A percentile compares a stretch with the other conserved stretches of the same genome.
Evolutionary conservation across 2,888 invertebrate species (phyloP).

Genomic region (Leptarthrus brevirostris): DNA sequence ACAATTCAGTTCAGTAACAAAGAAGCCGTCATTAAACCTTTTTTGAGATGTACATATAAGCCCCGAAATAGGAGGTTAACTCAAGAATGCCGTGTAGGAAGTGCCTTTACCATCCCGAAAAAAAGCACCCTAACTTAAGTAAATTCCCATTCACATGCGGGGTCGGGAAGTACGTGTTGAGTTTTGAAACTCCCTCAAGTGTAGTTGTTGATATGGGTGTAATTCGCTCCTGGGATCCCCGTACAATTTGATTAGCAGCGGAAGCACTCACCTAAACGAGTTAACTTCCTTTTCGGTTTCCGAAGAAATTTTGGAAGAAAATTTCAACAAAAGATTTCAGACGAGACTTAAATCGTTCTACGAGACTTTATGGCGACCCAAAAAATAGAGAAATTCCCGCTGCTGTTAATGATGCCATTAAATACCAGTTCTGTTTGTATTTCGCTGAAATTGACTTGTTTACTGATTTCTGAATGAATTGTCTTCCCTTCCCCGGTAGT

Average conservation of each 20-base stretch:
- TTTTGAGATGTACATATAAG: not conserved
- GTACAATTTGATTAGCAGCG: not conserved
- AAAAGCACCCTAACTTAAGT: not conserved
- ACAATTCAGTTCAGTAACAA: not conserved
- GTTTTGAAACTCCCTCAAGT: not conserved
- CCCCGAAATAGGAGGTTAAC: not conserved
- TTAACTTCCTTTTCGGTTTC: not conserved
- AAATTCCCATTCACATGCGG: not conserved
- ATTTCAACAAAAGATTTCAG: not conserved
- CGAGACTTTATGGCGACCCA: not conserved
- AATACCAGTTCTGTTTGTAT: conserved; percentile 10
- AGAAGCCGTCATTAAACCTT: not conserved
- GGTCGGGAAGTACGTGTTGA: not conserved
- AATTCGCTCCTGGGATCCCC: not conserved
- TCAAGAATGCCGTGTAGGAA: no score
- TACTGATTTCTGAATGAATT: conserved; percentile 29
- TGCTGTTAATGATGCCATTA: conserved; percentile 14
- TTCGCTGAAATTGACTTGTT: conserved; percentile 9
- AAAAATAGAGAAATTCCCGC: not conserved
- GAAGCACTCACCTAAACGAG: not conserved
- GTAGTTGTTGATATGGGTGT: no score
- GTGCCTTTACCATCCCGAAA: not conserved
- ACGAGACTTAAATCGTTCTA: no score
- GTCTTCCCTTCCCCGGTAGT: not conserved
- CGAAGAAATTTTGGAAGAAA: not conserved